phyloP scores from a whole-genome alignment of 1,140 invertebrate genomes.

The Drosophila asahinai region DNA sequence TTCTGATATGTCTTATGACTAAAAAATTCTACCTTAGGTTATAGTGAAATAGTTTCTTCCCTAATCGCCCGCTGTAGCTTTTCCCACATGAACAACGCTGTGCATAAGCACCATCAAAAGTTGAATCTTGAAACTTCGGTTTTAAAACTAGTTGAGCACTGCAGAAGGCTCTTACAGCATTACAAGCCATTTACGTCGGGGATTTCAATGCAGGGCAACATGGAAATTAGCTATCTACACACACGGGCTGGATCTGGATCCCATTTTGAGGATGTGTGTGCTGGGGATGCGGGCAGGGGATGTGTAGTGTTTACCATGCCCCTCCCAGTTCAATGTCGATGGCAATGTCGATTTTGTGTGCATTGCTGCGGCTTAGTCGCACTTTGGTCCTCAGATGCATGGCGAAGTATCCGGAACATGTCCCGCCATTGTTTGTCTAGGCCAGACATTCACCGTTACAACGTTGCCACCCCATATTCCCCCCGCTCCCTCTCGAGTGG shows the following conservation, averaged over 20 bases:
- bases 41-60: not conserved
- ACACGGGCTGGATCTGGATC: conserved; percentile 7
- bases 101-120: conserved; percentile 8
- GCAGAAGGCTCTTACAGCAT: conserved; percentile 19
- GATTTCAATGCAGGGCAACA: conserved; percentile 28
- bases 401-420: conserved; percentile 23
- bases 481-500: not conserved
- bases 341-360: conserved; percentile 34
- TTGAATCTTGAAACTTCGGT: conserved; percentile 29
- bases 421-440: conserved; percentile 33
- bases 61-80: not conserved
- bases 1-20: no score
- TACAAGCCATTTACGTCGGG: conserved; percentile 43
- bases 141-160: conserved; percentile 18
- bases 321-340: conserved; percentile 38
- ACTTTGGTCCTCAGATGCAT: conserved; percentile 11
- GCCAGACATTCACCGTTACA: not conserved
- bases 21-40: no score
- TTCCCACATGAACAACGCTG: not conserved
- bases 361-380: conserved; percentile 54
- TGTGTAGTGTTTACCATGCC: conserved; percentile 6
- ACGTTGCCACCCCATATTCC: not conserved
- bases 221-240: conserved; percentile 62
- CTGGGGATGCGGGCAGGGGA: not conserved
- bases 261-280: conserved; percentile 1